Evolutionary conservation across 2,888 invertebrate genomes (phyloP), one percentile per base, ranked within the genome.

Genomic region (Apotomis betuletana): DNA sequence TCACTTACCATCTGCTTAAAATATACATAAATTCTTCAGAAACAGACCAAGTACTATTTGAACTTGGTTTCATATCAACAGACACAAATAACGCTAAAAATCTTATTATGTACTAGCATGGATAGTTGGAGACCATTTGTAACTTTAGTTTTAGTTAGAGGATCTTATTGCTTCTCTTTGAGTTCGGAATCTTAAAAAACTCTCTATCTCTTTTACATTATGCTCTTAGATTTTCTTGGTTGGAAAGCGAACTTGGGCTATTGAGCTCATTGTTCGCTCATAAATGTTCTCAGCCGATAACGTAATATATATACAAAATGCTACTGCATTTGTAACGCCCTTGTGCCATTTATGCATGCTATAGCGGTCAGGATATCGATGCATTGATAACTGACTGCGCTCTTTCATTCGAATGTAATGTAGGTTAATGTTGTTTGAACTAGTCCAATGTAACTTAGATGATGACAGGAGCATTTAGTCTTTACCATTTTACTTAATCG

Each of bases 321-420:
- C 27, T n/a, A 46, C 46, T 27, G 65, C 44, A 2, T 65, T 9
- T 12, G 59, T 59, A 58, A 58, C 67, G 67, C 61, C 63, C 63
- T 74, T 69, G 67, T 52, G 57, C 65, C 63, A 68, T 67, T 67
- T 54, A 69, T 49, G 55, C 36, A 27, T n/a, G 49, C 46, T 9
- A 71, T 67, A 60, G 27, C 44, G 44, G n/a, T 27, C 60, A 57
- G 71, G 58, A 68, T 72, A 72, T 72, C 63, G 63, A 52, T 46
- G 63, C 72, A 58, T 67, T 67, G 72, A 72, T 72, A 72, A 68
- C 67, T 55, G 51, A 71, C 44, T 72, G 72, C 62, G 54, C 58
- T 68, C 72, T 72, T 72, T 72, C 72, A 72, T 63, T 52, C 6
- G 57, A 10, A 54, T 64, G 44, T 67, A 52, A 10, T 49, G 62